A percentile compares a stretch with the other conserved stretches of the same genome.
Evolutionary conservation across 2,888 invertebrate genomes (phyloP).

Genomic region (Liopterus haemorrhoidalis): DNA sequence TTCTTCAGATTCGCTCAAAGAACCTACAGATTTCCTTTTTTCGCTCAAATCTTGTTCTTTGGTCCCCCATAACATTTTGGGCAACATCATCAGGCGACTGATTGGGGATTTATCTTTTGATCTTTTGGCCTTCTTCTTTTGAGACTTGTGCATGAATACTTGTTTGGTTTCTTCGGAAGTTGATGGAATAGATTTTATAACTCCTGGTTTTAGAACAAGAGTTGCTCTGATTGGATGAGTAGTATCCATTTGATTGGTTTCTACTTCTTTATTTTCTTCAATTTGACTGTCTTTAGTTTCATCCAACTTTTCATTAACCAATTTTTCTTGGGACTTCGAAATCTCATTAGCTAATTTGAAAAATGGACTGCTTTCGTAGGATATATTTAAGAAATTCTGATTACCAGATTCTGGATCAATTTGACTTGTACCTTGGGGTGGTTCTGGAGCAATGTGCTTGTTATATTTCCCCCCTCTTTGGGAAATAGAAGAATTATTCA

Average conservation of each 20-base stretch:
- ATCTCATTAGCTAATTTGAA: constrained; percentile 14
- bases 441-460: constrained; percentile 50
- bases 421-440: constrained; percentile 37
- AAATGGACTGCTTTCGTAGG: too few relatives aligned
- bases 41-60: constrained; percentile 8
- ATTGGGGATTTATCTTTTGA: constrained; percentile 34
- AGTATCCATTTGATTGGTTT: neutral
- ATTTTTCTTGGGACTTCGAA: constrained; percentile 27
- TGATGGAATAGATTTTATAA: constrained; percentile 37
- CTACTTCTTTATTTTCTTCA: neutral
- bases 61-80: constrained; percentile 53
- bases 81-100: constrained; percentile 48
- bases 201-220: constrained; percentile 48
- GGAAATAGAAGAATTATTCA: constrained; percentile 11
- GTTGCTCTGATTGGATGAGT: constrained; percentile 47
- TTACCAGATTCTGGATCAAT: constrained; percentile 22
- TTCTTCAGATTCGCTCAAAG: too few relatives aligned
- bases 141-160: constrained; percentile 34
- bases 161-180: constrained; percentile 32
- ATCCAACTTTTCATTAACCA: constrained; percentile 1
- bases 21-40: constrained; percentile 18
- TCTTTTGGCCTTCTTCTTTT: constrained; percentile 40
- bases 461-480: constrained; percentile 48
- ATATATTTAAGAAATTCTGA: too few relatives aligned
- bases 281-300: neutral